These are phyloP conservation scores for Penaeus monodon DNA, from an alignment of 2,888 invertebrate species.

Conservation along the genomic window DNA sequence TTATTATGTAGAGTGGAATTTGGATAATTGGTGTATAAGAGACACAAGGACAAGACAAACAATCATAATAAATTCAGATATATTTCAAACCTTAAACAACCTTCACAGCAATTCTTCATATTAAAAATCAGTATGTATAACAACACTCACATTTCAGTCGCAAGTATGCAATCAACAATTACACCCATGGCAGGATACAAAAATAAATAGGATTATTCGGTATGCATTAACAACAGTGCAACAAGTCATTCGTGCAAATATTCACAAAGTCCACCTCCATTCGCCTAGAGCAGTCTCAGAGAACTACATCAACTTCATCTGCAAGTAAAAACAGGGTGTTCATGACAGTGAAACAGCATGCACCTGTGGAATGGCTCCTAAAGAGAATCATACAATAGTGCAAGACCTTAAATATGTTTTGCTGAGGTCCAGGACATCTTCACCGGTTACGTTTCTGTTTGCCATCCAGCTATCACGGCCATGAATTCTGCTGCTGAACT, in stretches of 20 bases:
- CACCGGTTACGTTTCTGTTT: no score
- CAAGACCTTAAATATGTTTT: no score
- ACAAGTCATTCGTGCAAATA: no score
- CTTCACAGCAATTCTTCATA: no score
- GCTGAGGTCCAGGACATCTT: no score
- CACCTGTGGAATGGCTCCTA: background rate
- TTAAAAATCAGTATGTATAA: background rate
- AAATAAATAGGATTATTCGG: slow-evolving; percentile 1
- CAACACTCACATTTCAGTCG: background rate
- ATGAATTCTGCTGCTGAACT: no score
- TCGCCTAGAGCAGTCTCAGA: slow-evolving; percentile 12
- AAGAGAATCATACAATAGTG: no score
- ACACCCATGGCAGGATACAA: slow-evolving; percentile 4
- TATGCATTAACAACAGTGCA: slow-evolving; percentile 4
- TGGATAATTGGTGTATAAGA: no score
- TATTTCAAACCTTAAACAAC: no score
- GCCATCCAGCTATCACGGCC: no score
- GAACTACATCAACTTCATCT: slow-evolving; percentile 20
- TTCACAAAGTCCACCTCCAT: slow-evolving; percentile 7
- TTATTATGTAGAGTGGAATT: no score
- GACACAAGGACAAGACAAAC: background rate
- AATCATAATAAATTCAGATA: background rate
- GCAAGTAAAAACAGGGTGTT: slow-evolving; percentile 12
- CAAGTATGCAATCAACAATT: slow-evolving; percentile 13
- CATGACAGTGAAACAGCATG: background rate